Percentiles rank a stretch among this genome's conserved stretches.
phyloP scores from a whole-genome alignment of 1,140 invertebrate genomes.

The Heliconius hermathena region DNA sequence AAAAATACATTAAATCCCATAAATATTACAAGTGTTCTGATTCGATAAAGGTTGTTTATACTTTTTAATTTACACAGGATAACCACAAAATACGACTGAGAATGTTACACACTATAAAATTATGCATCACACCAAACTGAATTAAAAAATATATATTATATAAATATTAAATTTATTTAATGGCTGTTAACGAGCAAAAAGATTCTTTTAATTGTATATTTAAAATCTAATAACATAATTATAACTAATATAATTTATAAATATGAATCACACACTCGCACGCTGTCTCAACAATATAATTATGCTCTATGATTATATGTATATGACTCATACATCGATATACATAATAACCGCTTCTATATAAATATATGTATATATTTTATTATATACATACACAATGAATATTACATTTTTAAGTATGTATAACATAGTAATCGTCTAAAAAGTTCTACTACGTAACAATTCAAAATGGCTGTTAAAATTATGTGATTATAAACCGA shows the following conservation, averaged over 20 bases:
- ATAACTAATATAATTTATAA: background rate
- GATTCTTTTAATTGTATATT: background rate
- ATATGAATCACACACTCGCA: constrained; percentile 2
- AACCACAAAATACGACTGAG: background rate
- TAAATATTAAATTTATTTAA: background rate
- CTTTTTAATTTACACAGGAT: background rate
- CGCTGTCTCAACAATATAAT: background rate
- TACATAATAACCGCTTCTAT: background rate
- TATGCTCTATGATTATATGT: background rate
- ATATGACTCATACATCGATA: background rate
- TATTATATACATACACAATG: background rate
- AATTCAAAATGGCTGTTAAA: background rate
- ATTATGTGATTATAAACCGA: background rate
- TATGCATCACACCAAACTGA: background rate
- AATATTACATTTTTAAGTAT: background rate
- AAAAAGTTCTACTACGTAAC: background rate
- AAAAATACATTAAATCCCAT: background rate
- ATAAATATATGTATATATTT: background rate
- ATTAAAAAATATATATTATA: background rate
- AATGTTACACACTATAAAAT: background rate
- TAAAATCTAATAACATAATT: background rate
- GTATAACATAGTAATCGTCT: background rate
- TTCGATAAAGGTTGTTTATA: background rate
- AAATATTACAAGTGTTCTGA: background rate
- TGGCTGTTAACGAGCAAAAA: background rate